Base-by-base conservation (phyloP, 2,797 vertebrate species). In the Natrix natrix region DNA sequence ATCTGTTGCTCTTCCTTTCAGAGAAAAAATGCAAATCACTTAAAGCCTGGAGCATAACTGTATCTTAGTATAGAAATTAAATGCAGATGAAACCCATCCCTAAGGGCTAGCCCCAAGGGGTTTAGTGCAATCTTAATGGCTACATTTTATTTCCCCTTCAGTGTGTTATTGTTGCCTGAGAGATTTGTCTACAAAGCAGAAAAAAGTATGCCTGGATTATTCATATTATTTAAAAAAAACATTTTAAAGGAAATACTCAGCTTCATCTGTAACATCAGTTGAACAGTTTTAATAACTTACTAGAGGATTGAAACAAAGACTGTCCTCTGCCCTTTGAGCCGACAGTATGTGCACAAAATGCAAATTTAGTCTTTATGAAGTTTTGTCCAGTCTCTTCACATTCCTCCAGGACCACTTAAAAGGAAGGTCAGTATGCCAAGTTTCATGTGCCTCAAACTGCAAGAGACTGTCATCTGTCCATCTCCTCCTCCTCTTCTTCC, bases 41-140 rank as follows among this genome's bases (percentile, higher is more conserved):
- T 1, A 93, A 59, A 94, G 3, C 16, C 57, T 93, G 57, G 54
- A 93, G 94, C 91, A 12, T 16, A 43, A 52, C 95, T 95, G 2
- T 95, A 57, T 91, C 87, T 95, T 92, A n/a, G 59, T 83, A 37
- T 11, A 22, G 60, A 96, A 96, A 94, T 74, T 1, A 94, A 93
- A 37, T 92, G 93, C 28, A 92, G 22, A 89, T 87, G 26, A 91
- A 95, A 93, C 26, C 54, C 91, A 91, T 32, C 60, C 61, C 61
- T 91, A 37, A 11, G 55, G 28, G 26, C 95, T 32, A 63, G 88
- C 22, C 93, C n/a, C 61, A 95, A 91, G 32, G 59, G 54, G 20
- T 86, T 88, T 94, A 94, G 96, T 87, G 61, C 91, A 95, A 93
- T 89, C 93, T 94, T 94, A 43, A 91, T 5, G 32, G 43, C 48